A percentile compares a stretch with the other conserved stretches of the same genome.
phyloP scores from a whole-genome alignment of 2,113 vertebrate species.

The Mormyrus iriodes region DNA sequence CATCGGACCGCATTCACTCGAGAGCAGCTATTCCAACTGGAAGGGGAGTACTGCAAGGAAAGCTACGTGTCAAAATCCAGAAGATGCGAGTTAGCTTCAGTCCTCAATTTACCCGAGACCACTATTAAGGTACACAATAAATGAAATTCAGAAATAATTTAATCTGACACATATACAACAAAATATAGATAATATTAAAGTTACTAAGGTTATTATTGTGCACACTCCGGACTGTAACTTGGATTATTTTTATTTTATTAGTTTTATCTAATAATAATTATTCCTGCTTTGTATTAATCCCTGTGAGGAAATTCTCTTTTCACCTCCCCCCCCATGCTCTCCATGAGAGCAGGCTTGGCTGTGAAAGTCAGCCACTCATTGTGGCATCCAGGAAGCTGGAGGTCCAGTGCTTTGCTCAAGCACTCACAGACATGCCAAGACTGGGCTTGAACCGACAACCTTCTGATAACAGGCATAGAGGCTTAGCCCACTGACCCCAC shows the following conservation, averaged over 20 bases:
- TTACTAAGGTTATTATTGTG: not conserved
- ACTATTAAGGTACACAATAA: slow-evolving; percentile 47
- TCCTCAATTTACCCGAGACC: slow-evolving; percentile 53
- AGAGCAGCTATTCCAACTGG: slow-evolving; percentile 52
- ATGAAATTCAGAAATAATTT: not conserved
- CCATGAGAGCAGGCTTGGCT: not conserved
- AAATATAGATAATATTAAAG: not conserved
- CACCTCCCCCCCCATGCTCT: not conserved
- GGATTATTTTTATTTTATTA: not conserved
- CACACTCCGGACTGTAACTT: not conserved
- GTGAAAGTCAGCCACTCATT: not conserved
- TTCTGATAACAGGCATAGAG: not conserved
- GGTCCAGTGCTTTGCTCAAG: not conserved
- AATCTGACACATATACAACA: not conserved
- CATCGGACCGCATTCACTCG: slow-evolving; percentile 56
- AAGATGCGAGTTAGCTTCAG: slow-evolving; percentile 53
- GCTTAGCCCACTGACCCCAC: not conserved
- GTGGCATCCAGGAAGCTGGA: not conserved
- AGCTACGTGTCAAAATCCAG: slow-evolving; percentile 57
- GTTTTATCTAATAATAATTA: not conserved
- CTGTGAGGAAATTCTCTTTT: not conserved
- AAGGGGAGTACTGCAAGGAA: slow-evolving; percentile 56
- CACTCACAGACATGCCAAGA: not conserved
- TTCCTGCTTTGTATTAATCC: not conserved
- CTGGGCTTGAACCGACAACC: not conserved